phyloP scores from a whole-genome alignment of 2,888 invertebrate species.

The Caenorhabditis becei region DNA sequence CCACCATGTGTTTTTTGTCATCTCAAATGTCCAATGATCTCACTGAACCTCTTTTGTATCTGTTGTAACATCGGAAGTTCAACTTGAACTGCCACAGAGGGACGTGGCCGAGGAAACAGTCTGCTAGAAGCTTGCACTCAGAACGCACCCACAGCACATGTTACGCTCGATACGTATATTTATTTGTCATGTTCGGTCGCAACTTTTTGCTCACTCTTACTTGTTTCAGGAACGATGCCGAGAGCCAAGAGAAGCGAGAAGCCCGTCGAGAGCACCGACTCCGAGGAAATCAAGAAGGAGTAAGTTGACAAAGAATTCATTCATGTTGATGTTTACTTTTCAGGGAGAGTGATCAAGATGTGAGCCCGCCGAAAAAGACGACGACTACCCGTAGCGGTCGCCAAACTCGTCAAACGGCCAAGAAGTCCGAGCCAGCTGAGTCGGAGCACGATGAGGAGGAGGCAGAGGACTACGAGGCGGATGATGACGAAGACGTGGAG shows the following conservation, averaged over 20 bases:
- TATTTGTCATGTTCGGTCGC: not conserved
- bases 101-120: constrained; percentile 3
- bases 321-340: not conserved
- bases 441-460: constrained; percentile 16
- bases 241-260: constrained; percentile 16
- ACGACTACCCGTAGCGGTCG: constrained; percentile 5
- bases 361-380: constrained; percentile 7
- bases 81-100: not conserved
- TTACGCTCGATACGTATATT: not conserved
- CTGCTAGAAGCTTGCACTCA: constrained; percentile 3
- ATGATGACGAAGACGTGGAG: constrained; percentile 34
- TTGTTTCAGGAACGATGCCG: constrained; percentile 27
- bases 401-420: constrained; percentile 13
- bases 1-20: not conserved
- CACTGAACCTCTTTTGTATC: not conserved
- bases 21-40: not conserved
- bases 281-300: constrained; percentile 19
- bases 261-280: constrained; percentile 10
- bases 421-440: constrained; percentile 15
- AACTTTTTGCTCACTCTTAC: not conserved
- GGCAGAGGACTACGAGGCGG: constrained; percentile 39
- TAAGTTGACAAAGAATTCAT: not conserved
- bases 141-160: not conserved
- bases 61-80: not conserved
- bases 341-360: constrained; percentile 8